Base-by-base conservation (phyloP, 2,113 vertebrate genomes). In the Cephalopholis sonnerati region DNA sequence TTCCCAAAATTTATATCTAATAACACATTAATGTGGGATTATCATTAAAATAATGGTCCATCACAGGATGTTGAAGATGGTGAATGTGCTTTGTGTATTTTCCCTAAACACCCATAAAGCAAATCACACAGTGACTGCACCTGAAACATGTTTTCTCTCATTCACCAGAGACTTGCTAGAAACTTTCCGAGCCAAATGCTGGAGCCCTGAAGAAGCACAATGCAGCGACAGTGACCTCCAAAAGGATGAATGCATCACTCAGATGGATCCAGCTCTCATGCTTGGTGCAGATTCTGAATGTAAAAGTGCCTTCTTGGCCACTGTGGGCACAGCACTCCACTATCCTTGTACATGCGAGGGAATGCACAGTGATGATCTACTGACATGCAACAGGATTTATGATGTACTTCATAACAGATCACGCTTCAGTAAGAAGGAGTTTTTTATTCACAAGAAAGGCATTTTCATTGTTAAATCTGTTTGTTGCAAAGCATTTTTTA, bases 371-470 rank as follows among this genome's bases (percentile, higher is more conserved):
- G 0, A 13, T 0, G 89, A 97, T 74, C 91, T 95, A 3, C 27
- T 87, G 58, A 71, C 91, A 36, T 99, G 98, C 65, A 62, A 89
- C 53, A 87, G 91, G 84, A 95, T 97, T 89, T 93, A 95, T 4
- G 90, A 96, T 4, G 92, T 96, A 51, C 88, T 99, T 82, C 96
- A 97, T 67, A 95, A 96, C 75, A 96, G 93, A 67, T 95, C 96
- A 36, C 95, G 93, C 85, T 97, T 97, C 90, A 89, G 96, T 95
- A 93, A 97, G 95, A 95, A 84, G 8, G 7, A 11, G 2, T 36
- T 6, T 36, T 63, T 20, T 4, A 51, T 57, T 69, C 41, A 65
- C 22, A 25, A 46, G 2, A 11, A 5, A 22, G 8, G 0, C 22
- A 20, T 77, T 75, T 58, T 29, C 16, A 58, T 27, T 3, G 17